Conservation (phyloP, 2,888 invertebrate genomes). For the Cantharis lateralis region DNA sequence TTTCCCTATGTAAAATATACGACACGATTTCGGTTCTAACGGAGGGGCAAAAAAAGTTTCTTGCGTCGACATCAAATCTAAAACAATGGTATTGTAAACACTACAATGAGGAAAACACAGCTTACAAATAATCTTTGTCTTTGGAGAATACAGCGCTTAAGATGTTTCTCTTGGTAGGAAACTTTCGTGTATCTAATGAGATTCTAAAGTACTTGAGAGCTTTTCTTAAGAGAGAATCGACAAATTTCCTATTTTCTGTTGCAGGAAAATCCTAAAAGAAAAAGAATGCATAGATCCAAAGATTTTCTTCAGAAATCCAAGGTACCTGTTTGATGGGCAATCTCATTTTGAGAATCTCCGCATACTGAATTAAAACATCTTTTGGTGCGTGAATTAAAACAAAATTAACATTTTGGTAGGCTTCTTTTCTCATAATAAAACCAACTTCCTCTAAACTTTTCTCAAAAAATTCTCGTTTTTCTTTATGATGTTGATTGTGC, state of each 20-base stretch:
- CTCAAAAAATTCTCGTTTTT: constrained; percentile 63
- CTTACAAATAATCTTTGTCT: constrained; percentile 60
- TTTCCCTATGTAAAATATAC: constrained; percentile 75
- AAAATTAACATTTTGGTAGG: constrained; percentile 67
- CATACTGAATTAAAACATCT: constrained; percentile 72
- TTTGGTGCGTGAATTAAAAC: constrained; percentile 75
- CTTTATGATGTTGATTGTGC: constrained; percentile 57
- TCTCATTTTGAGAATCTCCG: constrained; percentile 76
- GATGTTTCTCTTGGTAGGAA: constrained; percentile 66
- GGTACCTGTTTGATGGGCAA: constrained; percentile 75
- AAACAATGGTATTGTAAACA: constrained; percentile 13
- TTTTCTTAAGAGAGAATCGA: constrained; percentile 47
- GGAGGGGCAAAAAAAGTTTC: constrained; percentile 71
- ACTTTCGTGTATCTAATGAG: constrained; percentile 62
- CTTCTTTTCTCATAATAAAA: constrained; percentile 64
- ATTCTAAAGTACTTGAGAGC: constrained; percentile 61
- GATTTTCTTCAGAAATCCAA: background rate
- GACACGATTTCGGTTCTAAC: constrained; percentile 71
- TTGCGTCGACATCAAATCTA: constrained; percentile 68
- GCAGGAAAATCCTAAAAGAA: constrained; percentile 37
- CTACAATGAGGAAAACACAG: background rate
- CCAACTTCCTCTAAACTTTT: constrained; percentile 65
- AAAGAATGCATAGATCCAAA: background rate
- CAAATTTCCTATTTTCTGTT: constrained; percentile 31
- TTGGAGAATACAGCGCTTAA: constrained; percentile 71